Percentiles rank a stretch among this genome's conserved stretches.
phyloP scores from a whole-genome alignment of 2,888 invertebrate genomes.

The Eledona agricola region DNA sequence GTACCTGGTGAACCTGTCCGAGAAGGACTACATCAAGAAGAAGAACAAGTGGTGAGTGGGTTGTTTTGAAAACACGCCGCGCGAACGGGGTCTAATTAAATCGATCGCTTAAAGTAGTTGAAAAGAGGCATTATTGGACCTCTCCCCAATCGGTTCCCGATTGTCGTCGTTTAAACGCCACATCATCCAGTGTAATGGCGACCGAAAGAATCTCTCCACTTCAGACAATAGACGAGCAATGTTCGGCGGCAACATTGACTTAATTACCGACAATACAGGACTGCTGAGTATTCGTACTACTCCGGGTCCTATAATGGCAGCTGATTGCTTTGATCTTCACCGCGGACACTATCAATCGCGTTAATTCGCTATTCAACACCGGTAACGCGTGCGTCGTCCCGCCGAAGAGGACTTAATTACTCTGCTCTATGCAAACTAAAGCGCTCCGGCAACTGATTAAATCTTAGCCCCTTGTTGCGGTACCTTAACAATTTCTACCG shows the following conservation, averaged over 20 bases:
- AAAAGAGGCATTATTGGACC: constrained; percentile 9
- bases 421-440: neutral
- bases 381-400: constrained; percentile 42
- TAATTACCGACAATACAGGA: constrained; percentile 44
- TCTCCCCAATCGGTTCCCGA: constrained; percentile 22
- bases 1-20: constrained; percentile 95
- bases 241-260: constrained; percentile 35
- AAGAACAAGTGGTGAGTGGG: constrained; percentile 93
- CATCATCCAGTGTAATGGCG: constrained; percentile 51
- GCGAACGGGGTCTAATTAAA: no score
- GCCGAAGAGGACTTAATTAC: constrained; percentile 49
- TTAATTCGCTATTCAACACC: constrained; percentile 55
- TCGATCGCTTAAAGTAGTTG: constrained; percentile 6
- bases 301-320: constrained; percentile 51
- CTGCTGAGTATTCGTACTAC: constrained; percentile 36
- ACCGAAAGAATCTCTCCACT: constrained; percentile 29
- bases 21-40: constrained; percentile 97
- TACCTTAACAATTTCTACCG: no score
- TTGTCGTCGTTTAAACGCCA: constrained; percentile 44
- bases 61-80: neutral
- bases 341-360: constrained; percentile 54
- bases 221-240: constrained; percentile 32
- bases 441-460: no score
- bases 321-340: constrained; percentile 58
- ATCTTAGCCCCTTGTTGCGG: no score